These are phyloP conservation scores for Tribolium freemani DNA, from an alignment of 2,888 invertebrate genomes.

Conservation along the genomic window DNA sequence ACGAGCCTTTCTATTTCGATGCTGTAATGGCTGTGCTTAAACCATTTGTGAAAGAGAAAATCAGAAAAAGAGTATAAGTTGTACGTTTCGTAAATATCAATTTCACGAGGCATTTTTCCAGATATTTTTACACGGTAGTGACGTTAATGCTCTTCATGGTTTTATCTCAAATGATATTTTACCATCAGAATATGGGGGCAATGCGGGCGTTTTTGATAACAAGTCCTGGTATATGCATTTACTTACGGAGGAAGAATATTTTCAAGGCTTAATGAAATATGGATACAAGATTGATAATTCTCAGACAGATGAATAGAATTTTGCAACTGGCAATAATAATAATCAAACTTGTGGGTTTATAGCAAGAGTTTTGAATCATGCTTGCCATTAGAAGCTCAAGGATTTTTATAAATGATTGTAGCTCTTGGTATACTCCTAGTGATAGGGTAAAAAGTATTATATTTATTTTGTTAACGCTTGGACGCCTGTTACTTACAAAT, in stretches of 20 bases:
- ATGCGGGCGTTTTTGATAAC: conserved; percentile 64
- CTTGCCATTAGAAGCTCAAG: conserved; percentile 8
- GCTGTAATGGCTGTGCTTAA: conserved; percentile 80
- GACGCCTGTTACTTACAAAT: conserved; percentile 4
- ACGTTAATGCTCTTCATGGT: conserved; percentile 71
- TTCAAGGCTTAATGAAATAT: conserved; percentile 60
- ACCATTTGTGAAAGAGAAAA: conserved; percentile 85
- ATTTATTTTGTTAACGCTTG: conserved; percentile 25
- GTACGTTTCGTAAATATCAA: not conserved
- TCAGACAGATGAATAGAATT: conserved; percentile 16
- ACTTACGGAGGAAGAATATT: conserved; percentile 66
- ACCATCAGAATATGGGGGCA: conserved; percentile 76
- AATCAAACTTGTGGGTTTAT: conserved; percentile 8
- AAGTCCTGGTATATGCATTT: conserved; percentile 64
- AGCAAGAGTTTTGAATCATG: conserved; percentile 11
- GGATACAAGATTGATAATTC: conserved; percentile 57
- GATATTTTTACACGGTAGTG: conserved; percentile 72
- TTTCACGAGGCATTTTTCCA: conserved; percentile 47
- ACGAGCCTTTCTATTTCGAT: conserved; percentile 69
- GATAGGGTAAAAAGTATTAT: conserved; percentile 22
- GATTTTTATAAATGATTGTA: not conserved
- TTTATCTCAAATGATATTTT: conserved; percentile 70
- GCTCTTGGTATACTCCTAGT: conserved; percentile 6
- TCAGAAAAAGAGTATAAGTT: conserved; percentile 78
- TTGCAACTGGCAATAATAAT: conserved; percentile 8